Evolutionary conservation across 2,888 invertebrate genomes (phyloP).

Genomic region (Poecilus cupreus): DNA sequence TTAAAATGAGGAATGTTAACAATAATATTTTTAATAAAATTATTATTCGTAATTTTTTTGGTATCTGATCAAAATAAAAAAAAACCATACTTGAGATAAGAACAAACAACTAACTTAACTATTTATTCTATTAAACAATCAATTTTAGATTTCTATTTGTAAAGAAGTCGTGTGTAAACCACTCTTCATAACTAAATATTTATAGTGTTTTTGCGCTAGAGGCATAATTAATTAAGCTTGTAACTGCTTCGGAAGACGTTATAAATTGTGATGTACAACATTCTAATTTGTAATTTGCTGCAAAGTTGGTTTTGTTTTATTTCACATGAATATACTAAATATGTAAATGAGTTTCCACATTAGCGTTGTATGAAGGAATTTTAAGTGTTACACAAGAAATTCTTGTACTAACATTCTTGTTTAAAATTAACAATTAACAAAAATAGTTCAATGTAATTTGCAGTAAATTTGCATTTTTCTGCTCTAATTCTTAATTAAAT

Average conservation of each 20-base stretch:
- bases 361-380: constrained; percentile 2
- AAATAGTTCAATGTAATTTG: neutral
- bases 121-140: too few species aligned
- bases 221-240: neutral
- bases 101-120: too few species aligned
- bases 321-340: constrained; percentile 1
- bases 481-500: neutral
- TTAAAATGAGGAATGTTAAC: too few species aligned
- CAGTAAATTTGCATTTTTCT: neutral
- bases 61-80: too few species aligned
- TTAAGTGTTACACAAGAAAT: neutral
- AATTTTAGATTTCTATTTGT: too few species aligned
- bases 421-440: neutral
- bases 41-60: too few species aligned
- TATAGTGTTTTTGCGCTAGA: too few species aligned
- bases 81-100: too few species aligned
- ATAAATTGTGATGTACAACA: neutral
- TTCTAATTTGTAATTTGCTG: neutral
- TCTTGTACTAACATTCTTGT: neutral
- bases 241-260: neutral
- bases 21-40: too few species aligned
- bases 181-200: too few species aligned
- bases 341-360: constrained; percentile 17
- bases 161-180: too few species aligned
- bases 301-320: neutral